Evolutionary conservation across 2,888 invertebrate species (phyloP).

Genomic region (Hydriomena furcata): DNA sequence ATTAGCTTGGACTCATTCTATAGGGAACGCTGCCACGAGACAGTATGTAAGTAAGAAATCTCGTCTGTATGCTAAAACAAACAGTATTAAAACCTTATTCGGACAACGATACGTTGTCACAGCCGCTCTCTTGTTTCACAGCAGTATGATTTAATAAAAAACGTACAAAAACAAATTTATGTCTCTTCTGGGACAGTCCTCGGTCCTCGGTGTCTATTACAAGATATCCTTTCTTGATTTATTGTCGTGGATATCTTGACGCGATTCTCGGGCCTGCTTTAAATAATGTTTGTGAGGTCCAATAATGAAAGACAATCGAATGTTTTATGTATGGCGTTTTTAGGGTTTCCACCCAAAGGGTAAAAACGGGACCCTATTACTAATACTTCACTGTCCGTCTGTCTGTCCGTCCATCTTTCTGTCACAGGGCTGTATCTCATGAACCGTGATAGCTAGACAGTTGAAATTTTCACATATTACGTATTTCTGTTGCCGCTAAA

Average conservation of each 20-base stretch:
- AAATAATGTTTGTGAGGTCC: slow-evolving; percentile 58
- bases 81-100: slow-evolving; percentile 53
- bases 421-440: too few species aligned
- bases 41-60: not conserved
- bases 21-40: not conserved
- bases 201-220: slow-evolving; percentile 73
- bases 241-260: slow-evolving; percentile 66
- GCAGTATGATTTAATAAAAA: slow-evolving; percentile 74
- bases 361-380: too few species aligned
- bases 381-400: too few species aligned
- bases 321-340: slow-evolving; percentile 22
- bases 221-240: slow-evolving; percentile 78
- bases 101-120: slow-evolving; percentile 46
- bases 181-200: slow-evolving; percentile 66
- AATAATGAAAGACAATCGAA: slow-evolving; percentile 52
- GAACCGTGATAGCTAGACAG: too few species aligned
- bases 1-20: too few species aligned
- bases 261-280: slow-evolving; percentile 48
- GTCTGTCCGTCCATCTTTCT: too few species aligned
- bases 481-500: too few species aligned
- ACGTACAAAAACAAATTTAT: slow-evolving; percentile 75
- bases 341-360: too few species aligned
- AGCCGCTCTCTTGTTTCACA: slow-evolving; percentile 49
- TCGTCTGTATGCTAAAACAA: slow-evolving; percentile 21
- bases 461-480: too few species aligned